Evolutionary conservation across 1,140 invertebrate species (phyloP).

Genomic region (Belonocnema kinseyi): DNA sequence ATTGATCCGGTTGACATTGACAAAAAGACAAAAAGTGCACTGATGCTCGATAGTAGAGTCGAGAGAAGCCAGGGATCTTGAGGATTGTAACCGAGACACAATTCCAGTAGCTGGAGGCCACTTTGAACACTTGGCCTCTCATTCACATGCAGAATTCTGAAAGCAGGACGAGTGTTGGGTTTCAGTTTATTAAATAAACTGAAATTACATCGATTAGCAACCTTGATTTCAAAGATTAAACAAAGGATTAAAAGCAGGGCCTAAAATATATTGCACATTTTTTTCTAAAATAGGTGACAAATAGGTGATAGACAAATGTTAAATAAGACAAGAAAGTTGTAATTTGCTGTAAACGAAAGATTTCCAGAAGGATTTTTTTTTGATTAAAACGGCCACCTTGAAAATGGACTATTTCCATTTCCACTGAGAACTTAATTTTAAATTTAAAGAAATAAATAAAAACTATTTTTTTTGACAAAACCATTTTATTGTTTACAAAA

Average conservation of each 20-base stretch:
- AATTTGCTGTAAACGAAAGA: no score
- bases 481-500: no score
- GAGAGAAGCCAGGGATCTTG: slow-evolving; percentile 87
- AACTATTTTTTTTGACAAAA: no score
- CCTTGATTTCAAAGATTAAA: background rate
- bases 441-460: no score
- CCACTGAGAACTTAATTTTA: no score
- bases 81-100: slow-evolving; percentile 85
- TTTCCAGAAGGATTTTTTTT: no score
- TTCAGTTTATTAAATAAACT: background rate
- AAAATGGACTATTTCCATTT: no score
- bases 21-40: slow-evolving; percentile 91
- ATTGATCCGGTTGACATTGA: slow-evolving; percentile 89
- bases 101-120: slow-evolving; percentile 84
- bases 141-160: slow-evolving; percentile 79
- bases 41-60: slow-evolving; percentile 90
- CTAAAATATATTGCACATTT: no score
- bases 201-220: background rate
- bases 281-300: no score
- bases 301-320: no score
- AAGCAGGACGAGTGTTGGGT: background rate
- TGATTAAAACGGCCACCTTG: no score
- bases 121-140: slow-evolving; percentile 81
- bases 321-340: no score
- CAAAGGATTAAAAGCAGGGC: background rate